Conservation (phyloP, 2,888 invertebrate genomes). For the Drosophila monieri region DNA sequence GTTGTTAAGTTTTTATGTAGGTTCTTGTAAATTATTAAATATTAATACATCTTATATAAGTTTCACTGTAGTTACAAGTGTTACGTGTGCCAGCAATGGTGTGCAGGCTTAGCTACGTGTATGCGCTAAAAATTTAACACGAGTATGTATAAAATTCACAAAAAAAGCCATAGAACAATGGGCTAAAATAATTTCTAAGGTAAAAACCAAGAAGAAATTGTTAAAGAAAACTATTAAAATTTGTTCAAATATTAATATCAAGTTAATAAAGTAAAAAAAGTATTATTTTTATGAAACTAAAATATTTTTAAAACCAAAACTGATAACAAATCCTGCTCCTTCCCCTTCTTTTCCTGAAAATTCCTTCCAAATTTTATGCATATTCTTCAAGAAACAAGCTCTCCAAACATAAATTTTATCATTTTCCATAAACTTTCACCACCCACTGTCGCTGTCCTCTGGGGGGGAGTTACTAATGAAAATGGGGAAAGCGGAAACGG, state of each 20-base stretch:
- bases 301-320: too few relatives aligned
- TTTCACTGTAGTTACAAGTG: constrained; percentile 1
- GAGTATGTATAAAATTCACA: constrained; percentile 50
- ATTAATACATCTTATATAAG: neutral
- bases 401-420: neutral
- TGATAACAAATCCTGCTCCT: neutral
- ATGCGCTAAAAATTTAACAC: constrained; percentile 58
- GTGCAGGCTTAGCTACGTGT: constrained; percentile 54
- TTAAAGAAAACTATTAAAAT: neutral
- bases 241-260: too few relatives aligned
- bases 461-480: constrained; percentile 4
- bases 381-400: neutral
- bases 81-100: constrained; percentile 28
- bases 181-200: neutral
- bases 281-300: too few relatives aligned
- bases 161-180: constrained; percentile 3
- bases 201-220: neutral
- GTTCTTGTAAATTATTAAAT: neutral
- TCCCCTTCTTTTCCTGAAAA: neutral
- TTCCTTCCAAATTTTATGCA: neutral
- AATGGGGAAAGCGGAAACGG: constrained; percentile 57
- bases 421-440: neutral
- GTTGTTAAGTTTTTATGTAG: neutral
- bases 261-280: too few relatives aligned
- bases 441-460: constrained; percentile 15